Evolutionary conservation across 1,140 invertebrate genomes (phyloP), one percentile per base, ranked within the genome.

Genomic region (Sesamia nonagrioides): DNA sequence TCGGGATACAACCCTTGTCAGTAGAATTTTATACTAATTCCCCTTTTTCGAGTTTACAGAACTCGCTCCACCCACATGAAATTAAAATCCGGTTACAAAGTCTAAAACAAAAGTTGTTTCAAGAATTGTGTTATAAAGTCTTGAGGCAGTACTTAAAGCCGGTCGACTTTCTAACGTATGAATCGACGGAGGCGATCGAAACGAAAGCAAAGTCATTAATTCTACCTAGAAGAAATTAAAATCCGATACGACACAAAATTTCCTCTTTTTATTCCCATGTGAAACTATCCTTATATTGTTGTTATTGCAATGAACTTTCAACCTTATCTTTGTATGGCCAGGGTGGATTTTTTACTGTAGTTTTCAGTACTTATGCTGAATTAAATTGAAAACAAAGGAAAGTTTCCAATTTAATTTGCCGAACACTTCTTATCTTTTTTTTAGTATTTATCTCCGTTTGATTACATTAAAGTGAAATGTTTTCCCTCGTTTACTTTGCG

Each of bases 201-300:
- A 54, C 84, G 79, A 88, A 91, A 89, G 88, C 90, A 89, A 91
- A 91, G 85, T 93, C 91, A 91, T 93, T 93, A 93, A 93, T 93
- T 93, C 88, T 87, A 83, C 83, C 78, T 82, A 88, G 85, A 83
- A 92, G 89, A 93, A 93, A 93, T 93, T 93, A 93, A 93, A 93
- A 93, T 88, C 89, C 90, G 90, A 93, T 93, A 93, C 91, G 89
- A 92, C 91, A 92, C 91, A 92, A 92, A 92, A 92, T 93, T 92
- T 89, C 88, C 88, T 86, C 82, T 71, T 63, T 80, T 81, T 69
- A 72, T 69, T 58, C 61, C 76, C 78, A 18, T 82, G 71, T 69
- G 60, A 81, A 66, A 86, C 56, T 48, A 69, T 84, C 82, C 85
- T 71, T 63, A 72, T 35, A 54, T 9, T 11, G 8, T 9, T 9